Evolutionary conservation across 2,888 invertebrate genomes (phyloP).

Genomic region (Pyrrhosoma nymphula): DNA sequence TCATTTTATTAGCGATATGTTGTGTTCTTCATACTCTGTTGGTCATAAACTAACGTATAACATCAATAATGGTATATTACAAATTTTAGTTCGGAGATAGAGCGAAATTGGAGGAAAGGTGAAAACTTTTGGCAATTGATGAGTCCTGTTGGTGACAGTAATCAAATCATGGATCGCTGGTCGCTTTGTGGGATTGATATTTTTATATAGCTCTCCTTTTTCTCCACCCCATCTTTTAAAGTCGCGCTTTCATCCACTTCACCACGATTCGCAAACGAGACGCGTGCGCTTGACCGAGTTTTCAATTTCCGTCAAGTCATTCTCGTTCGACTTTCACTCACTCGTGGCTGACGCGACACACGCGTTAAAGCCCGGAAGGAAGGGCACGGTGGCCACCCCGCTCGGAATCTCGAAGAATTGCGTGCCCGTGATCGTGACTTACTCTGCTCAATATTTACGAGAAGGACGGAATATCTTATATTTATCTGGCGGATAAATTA

Average conservation of each 20-base stretch:
- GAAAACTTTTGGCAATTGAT: no score
- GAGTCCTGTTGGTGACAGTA: no score
- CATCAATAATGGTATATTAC: no score
- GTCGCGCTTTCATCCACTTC: neutral
- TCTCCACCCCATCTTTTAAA: neutral
- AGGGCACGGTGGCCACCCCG: neutral
- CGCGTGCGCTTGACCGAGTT: neutral
- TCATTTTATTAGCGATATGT: no score
- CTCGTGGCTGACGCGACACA: neutral
- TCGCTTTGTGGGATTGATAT: no score
- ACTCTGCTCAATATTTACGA: neutral
- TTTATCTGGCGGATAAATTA: neutral
- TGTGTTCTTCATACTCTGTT: no score
- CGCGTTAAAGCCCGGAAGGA: neutral
- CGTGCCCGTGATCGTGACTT: neutral
- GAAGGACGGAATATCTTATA: neutral
- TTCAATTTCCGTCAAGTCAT: neutral
- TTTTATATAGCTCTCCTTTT: neutral
- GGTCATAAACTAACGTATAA: no score
- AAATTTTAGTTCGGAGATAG: no score
- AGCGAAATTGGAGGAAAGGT: no score
- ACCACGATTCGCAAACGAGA: neutral
- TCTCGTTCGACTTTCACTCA: slow-evolving; percentile 1
- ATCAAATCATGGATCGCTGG: no score
- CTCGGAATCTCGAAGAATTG: neutral